A percentile compares a stretch with the other conserved stretches of the same genome.
Evolutionary conservation across 2,113 vertebrate genomes (phyloP).

Genomic region (Seriola aureovittata): DNA sequence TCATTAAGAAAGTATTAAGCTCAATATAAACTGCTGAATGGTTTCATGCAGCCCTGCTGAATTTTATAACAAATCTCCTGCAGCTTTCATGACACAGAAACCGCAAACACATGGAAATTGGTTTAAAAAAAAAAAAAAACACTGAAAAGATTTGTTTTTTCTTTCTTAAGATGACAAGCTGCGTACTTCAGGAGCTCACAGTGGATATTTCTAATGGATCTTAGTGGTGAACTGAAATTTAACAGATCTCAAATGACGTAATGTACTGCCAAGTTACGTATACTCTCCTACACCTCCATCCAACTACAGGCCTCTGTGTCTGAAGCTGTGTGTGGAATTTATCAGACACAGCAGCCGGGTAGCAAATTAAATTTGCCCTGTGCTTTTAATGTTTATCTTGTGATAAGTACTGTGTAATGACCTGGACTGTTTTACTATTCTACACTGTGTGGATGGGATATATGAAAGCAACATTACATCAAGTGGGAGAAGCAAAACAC

Average conservation of each 20-base stretch:
- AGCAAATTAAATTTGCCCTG: too few species aligned
- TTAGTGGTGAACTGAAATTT: neutral
- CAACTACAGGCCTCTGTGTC: neutral
- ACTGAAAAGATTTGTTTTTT: neutral
- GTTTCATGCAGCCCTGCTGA: neutral
- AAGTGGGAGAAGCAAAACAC: neutral
- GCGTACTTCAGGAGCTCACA: neutral
- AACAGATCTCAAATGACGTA: too few species aligned
- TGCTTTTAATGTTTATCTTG: neutral
- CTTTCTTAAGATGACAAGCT: neutral
- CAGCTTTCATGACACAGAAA: neutral
- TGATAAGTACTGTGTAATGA: too few species aligned
- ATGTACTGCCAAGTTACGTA: neutral
- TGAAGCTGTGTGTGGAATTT: too few species aligned
- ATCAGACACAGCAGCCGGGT: too few species aligned
- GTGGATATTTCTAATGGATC: neutral
- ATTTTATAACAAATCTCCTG: neutral
- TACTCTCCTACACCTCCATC: neutral
- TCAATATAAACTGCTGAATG: neutral
- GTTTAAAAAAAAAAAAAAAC: neutral
- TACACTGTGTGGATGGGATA: neutral
- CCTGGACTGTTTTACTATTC: too few species aligned
- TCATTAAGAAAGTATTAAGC: neutral
- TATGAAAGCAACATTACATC: neutral
- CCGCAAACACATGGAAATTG: neutral